phyloP scores from a whole-genome alignment of 2,113 vertebrate species.

The Myrmecophaga tridactyla region DNA sequence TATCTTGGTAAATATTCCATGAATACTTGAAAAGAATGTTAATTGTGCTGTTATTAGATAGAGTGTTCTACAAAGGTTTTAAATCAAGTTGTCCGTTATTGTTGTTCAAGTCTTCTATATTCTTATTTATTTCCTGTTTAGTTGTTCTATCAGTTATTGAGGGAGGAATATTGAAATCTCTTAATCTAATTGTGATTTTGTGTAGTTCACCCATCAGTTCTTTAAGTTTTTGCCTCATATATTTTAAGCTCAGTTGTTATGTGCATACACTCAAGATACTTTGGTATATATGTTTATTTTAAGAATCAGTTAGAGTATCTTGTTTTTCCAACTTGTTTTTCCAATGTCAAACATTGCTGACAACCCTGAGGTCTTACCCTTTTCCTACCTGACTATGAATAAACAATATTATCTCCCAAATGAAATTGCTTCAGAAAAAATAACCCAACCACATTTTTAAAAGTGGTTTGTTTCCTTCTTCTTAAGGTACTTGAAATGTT shows the following conservation, averaged over 20 bases:
- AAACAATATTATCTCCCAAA: conserved; percentile 5
- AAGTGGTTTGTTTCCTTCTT: neutral
- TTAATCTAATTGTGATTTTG: neutral
- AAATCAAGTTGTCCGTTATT: neutral
- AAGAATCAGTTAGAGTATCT: neutral
- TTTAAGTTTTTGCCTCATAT: neutral
- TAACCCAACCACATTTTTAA: neutral
- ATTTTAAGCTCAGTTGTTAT: neutral
- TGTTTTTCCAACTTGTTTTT: neutral
- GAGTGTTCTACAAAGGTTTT: neutral
- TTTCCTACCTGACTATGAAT: neutral
- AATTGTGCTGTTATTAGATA: neutral
- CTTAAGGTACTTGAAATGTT: conserved; percentile 26
- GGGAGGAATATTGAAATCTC: neutral
- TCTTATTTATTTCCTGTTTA: neutral
- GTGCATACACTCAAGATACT: neutral
- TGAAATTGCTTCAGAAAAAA: conserved; percentile 17
- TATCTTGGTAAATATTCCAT: neutral
- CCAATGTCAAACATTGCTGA: neutral
- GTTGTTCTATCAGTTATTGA: neutral
- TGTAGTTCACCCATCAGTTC: neutral
- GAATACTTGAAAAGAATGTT: neutral
- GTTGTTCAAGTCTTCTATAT: neutral
- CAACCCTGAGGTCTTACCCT: neutral
- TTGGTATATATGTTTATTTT: neutral